These are phyloP conservation scores for Amiota communis DNA, from an alignment of 2,888 invertebrate species.

Conservation along the genomic window DNA sequence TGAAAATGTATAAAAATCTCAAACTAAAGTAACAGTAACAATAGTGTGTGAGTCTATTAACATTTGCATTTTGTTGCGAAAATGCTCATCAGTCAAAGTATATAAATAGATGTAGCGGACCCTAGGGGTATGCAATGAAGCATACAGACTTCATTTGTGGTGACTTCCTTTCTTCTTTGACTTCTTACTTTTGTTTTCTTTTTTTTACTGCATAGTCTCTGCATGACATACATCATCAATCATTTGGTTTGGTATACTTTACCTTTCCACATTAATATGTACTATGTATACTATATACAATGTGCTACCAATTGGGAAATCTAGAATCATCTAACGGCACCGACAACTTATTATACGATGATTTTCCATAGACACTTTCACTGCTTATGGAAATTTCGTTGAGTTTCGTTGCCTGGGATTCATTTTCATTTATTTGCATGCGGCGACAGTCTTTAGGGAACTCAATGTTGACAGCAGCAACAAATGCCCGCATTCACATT, in stretches of 20 bases:
- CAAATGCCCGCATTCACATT: background rate
- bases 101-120: background rate
- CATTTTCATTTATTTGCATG: constrained; percentile 23
- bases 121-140: constrained; percentile 17
- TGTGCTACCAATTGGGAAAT: constrained; percentile 17
- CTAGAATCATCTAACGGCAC: constrained; percentile 2
- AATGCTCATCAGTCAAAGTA: constrained; percentile 13
- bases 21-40: background rate
- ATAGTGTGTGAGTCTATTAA: background rate
- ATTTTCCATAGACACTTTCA: constrained; percentile 26
- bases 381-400: constrained; percentile 21
- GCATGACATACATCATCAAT: constrained; percentile 20
- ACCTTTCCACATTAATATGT: background rate
- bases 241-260: constrained; percentile 8
- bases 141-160: constrained; percentile 7
- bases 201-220: background rate
- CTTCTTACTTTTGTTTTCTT: background rate
- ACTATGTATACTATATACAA: background rate
- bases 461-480: constrained; percentile 20
- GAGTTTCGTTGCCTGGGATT: constrained; percentile 19
- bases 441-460: constrained; percentile 20
- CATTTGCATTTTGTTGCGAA: background rate
- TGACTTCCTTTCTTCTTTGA: background rate
- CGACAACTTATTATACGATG: constrained; percentile 1
- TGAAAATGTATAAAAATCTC: no score